These are phyloP conservation scores for Drosophila affinis DNA, from an alignment of 2,888 invertebrate genomes.

Conservation along the genomic window DNA sequence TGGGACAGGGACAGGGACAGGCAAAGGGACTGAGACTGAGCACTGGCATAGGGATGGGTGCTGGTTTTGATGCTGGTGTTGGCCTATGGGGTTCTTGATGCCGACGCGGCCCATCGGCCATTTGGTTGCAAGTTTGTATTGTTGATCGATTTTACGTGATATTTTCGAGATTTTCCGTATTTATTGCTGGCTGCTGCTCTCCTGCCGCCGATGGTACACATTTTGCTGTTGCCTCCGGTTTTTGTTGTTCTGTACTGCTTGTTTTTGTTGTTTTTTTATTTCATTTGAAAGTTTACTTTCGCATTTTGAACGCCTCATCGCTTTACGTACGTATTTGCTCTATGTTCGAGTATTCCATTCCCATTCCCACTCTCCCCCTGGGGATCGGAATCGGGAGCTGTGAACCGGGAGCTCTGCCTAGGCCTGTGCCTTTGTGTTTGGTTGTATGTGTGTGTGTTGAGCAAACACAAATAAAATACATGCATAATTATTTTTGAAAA, in stretches of 20 bases:
- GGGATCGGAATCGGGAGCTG: slow-evolving; percentile 26
- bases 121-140: slow-evolving; percentile 82
- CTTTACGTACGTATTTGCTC: slow-evolving; percentile 67
- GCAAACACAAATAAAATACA: slow-evolving; percentile 79
- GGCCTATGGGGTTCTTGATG: slow-evolving; percentile 29
- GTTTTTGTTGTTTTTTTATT: slow-evolving; percentile 60
- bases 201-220: slow-evolving; percentile 54
- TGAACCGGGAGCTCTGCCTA: slow-evolving; percentile 39
- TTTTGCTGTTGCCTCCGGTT: slow-evolving; percentile 52
- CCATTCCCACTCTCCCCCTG: slow-evolving; percentile 8
- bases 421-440: slow-evolving; percentile 33
- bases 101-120: slow-evolving; percentile 59
- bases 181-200: slow-evolving; percentile 65
- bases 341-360: slow-evolving; percentile 21
- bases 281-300: slow-evolving; percentile 76
- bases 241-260: slow-evolving; percentile 54
- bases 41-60: slow-evolving; percentile 1
- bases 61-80: slow-evolving; percentile 45
- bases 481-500: slow-evolving; percentile 80
- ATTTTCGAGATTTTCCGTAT: slow-evolving; percentile 83
- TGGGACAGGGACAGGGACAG: neutral
- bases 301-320: slow-evolving; percentile 70
- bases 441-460: slow-evolving; percentile 80
- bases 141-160: slow-evolving; percentile 84
- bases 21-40: neutral